Evolutionary conservation across 2,797 vertebrate species (phyloP).

Genomic region (Intellagama lesueurii): DNA sequence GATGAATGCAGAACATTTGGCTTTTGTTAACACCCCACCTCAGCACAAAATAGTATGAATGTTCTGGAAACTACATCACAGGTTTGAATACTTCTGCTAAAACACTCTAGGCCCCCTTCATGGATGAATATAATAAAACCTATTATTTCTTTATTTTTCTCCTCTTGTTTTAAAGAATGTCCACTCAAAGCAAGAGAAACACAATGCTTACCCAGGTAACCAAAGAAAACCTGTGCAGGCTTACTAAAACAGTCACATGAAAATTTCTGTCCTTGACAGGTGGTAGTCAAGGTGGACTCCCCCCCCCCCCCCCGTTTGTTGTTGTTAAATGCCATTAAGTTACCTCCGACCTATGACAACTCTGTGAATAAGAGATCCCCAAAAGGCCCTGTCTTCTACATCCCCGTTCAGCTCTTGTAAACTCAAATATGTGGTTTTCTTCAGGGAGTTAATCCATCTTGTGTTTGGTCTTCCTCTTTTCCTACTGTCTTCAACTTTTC

Average conservation of each 20-base stretch:
- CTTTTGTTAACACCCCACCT: neutral
- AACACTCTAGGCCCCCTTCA: conserved; percentile 40
- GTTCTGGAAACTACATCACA: conserved; percentile 45
- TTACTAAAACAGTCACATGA: conserved; percentile 56
- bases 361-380: too few species aligned
- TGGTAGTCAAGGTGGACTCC: conserved; percentile 33
- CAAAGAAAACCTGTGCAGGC: conserved; percentile 47
- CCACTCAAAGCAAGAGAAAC: too few species aligned
- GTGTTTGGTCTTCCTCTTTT: too few species aligned
- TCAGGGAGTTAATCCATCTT: too few species aligned
- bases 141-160: conserved; percentile 48
- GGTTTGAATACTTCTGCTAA: conserved; percentile 57
- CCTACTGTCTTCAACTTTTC: too few species aligned
- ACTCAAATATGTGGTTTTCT: too few species aligned
- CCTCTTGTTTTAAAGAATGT: conserved; percentile 56
- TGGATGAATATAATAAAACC: conserved; percentile 64
- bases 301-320: too few species aligned
- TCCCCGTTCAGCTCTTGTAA: too few species aligned
- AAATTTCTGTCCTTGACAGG: conserved; percentile 48
- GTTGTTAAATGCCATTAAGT: too few species aligned
- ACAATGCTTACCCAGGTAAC: too few species aligned
- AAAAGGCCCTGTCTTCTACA: too few species aligned
- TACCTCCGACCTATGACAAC: too few species aligned
- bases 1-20: conserved; percentile 19
- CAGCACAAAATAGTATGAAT: conserved; percentile 16